These are phyloP conservation scores for Cairina moschata DNA, from an alignment of 2,113 vertebrate species.

Conservation along the genomic window DNA sequence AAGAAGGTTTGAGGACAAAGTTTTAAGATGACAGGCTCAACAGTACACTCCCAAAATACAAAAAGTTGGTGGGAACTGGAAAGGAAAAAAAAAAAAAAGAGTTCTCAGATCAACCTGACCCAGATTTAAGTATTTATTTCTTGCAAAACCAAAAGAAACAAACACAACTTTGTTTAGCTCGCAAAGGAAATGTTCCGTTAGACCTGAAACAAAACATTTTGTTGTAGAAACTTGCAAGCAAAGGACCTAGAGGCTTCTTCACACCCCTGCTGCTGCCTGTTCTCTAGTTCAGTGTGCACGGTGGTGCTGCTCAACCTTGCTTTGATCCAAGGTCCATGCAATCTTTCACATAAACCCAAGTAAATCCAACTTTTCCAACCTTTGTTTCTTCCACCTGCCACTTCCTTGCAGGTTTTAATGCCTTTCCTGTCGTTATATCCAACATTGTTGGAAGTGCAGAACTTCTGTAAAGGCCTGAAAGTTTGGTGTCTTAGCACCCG, in stretches of 20 bases:
- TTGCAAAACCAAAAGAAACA: neutral
- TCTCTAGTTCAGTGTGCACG: slow-evolving; percentile 3
- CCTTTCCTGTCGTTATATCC: neutral
- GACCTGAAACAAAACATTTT: slow-evolving; percentile 12
- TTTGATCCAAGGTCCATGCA: neutral
- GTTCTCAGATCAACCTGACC: neutral
- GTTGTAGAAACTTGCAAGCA: neutral
- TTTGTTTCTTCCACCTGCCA: neutral
- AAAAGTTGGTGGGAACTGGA: accelerated
- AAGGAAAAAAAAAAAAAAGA: neutral
- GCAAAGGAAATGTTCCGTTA: slow-evolving; percentile 16
- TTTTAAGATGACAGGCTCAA: neutral
- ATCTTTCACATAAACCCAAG: neutral
- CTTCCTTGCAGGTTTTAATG: neutral
- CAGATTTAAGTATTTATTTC: slow-evolving; percentile 1
- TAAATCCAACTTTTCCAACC: neutral
- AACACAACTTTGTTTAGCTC: neutral
- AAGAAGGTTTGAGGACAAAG: neutral
- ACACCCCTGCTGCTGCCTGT: neutral
- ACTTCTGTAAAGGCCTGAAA: neutral
- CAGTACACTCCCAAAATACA: neutral
- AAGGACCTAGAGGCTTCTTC: slow-evolving; percentile 12
- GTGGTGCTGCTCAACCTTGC: neutral
- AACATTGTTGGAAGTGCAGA: neutral
- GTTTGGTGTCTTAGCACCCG: neutral